Evolutionary conservation across 2,113 vertebrate species (phyloP).

Genomic region (Brachypodius melanocephalos): DNA sequence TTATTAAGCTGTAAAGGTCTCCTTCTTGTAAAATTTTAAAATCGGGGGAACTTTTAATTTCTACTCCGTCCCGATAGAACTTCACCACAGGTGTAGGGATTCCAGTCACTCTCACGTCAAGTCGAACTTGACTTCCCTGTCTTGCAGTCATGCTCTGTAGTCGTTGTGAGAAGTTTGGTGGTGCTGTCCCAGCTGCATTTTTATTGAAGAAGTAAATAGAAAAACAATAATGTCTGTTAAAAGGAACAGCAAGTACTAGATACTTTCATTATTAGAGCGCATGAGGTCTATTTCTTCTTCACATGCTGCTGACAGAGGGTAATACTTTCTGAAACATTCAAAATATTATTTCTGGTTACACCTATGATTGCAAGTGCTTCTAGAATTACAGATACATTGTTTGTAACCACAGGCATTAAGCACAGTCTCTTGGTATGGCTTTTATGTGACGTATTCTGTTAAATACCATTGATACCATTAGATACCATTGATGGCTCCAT

Average conservation of each 20-base stretch:
- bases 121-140: constrained; percentile 93
- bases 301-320: background rate
- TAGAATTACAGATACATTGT: background rate
- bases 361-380: background rate
- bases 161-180: constrained; percentile 92
- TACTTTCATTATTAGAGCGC: background rate
- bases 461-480: background rate
- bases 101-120: constrained; percentile 91
- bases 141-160: constrained; percentile 91
- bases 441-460: background rate
- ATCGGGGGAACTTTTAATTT: constrained; percentile 97
- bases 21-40: constrained; percentile 93
- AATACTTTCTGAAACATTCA: background rate
- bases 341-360: background rate
- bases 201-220: background rate
- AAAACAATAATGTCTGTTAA: background rate
- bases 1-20: constrained; percentile 93
- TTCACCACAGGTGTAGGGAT: constrained; percentile 97
- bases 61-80: constrained; percentile 96
- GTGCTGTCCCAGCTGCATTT: constrained; percentile 86
- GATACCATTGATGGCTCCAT: background rate
- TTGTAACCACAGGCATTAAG: background rate
- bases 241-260: background rate
- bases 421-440: background rate
- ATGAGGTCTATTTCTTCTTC: background rate